Evolutionary conservation across 53 echinoderm and acorn worm species (phyloP), one percentile per base, ranked within the genome.

Genomic region (Antedon mediterranea): DNA sequence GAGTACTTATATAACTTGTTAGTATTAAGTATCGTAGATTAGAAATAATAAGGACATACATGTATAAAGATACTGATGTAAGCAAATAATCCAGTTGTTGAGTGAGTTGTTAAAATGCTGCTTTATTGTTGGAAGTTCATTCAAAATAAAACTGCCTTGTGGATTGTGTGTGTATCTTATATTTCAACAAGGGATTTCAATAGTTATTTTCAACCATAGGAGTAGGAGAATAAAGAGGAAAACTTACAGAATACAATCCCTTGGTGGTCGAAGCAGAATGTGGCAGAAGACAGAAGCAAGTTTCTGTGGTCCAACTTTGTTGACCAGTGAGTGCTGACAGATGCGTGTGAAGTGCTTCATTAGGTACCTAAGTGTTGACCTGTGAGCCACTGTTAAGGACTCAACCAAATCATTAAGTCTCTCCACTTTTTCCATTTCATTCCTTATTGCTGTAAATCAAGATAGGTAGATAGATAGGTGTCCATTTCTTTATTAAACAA

Each of bases 261-360:
- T 89, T 23, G 97, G 97, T 5, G 95, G 97, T 26, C 92, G 79
- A 14, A 97, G 80, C 31, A 97, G 83, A 33, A 85, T 88, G 83
- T 97, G 92, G 71, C 97, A 86, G 83, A 97, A 97, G 43, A 97
- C 92, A 0, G 89, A 90, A 0, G 89, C 89, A 13, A 97, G 86
- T 34, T 97, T 88, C 75, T 86, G 90, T 37, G 97, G 82, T 71
- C 72, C 75, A 33, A 90, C 82, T 71, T 89, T 87, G 30, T 88
- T 88, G 29, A 81, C 76, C 2, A 34, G 71, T 8, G 80, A 41
- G 3, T 80, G 81, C 37, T 84, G 81, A 71, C 90, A 93, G 32
- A 97, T 89, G 28, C 92, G 85, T 70, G 82, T 83, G 70, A 97
- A 88, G 74, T 97, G 97, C 7, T 89, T 89, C 92, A 97, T 97